Base-by-base conservation (phyloP, 2,113 vertebrate species). In the Ornithorhynchus anatinus region DNA sequence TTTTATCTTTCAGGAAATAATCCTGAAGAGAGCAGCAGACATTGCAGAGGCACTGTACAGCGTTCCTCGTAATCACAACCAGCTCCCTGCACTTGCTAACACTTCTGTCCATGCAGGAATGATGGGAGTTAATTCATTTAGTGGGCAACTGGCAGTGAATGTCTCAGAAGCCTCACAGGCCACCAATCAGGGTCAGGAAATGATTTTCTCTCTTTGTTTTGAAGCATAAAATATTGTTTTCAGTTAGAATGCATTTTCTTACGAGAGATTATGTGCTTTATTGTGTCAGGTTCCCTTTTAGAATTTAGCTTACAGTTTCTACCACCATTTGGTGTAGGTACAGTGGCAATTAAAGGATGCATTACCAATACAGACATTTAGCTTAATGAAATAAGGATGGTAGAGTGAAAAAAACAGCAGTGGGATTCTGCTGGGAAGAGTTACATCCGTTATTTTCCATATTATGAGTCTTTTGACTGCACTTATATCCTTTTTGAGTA, bases 1-100 rank as follows among this genome's bases (percentile, higher is more conserved):
- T 32, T 33, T 59, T 1, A 19, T 70, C 77, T 61, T 75, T 59
- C 13, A 99, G 98, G 98, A 99, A 89, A 99, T 99, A 79, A 98
- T 98, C 82, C 91, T 99, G 81, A 99, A 99, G 89, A 94, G 97
- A 82, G 98, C 97, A 1, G 98, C 98, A 1, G 97, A 99, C 88
- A 99, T 99, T 0, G 98, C 98, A 1, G 98, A 99, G 90, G 98
- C 98, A 4, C 94, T 99, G n/a, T 99, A 99, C 93, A 99, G 95
- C 11, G 97, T 98, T 32, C 98, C 98, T 4, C 94, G 98, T 76
- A 97, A 96, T 87, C 98, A 99, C 91, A 96, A 94, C 92, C 98
- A 99, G 90, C 95, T 99, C 32, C 94, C 96, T 0, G 90, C 96
- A 36, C 95, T 97, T 37, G 88, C 92, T 59, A 97, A 96, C 89